These are phyloP conservation scores for Bungarus multicinctus DNA, from an alignment of 2,113 vertebrate genomes.

Conservation along the genomic window DNA sequence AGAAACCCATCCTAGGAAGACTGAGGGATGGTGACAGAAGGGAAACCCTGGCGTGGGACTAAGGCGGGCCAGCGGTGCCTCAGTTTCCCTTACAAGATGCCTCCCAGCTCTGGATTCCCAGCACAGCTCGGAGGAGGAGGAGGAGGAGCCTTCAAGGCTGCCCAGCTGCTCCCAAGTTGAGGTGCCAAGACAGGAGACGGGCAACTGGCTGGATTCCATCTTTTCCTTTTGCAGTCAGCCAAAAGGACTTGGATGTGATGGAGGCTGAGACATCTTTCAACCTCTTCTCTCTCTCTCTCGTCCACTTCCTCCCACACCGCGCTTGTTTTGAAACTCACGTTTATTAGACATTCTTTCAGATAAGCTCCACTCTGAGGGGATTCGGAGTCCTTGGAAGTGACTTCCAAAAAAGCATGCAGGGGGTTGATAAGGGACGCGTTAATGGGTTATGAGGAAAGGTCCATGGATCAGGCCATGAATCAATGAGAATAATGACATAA, in stretches of 20 bases:
- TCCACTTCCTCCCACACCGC: fast-evolving
- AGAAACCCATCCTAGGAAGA: not conserved
- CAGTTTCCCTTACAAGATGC: not conserved
- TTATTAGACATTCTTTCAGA: not conserved
- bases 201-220: not conserved
- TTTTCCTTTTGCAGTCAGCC: not conserved
- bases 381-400: not conserved
- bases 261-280: not conserved
- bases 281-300: not conserved
- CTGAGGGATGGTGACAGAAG: not conserved
- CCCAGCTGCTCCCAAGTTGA: not conserved
- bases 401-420: not conserved
- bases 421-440: not conserved
- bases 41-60: fast-evolving
- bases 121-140: fast-evolving
- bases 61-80: not conserved
- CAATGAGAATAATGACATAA: not conserved
- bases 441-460: not conserved
- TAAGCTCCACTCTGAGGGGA: not conserved
- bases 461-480: not conserved
- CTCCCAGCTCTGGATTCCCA: not conserved
- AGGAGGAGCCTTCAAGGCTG: fast-evolving
- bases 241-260: not conserved
- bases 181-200: not conserved
- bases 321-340: not conserved